Percentiles rank a stretch among this genome's conserved stretches.
These are phyloP conservation scores for Euthynnus affinis DNA, from an alignment of 2,797 vertebrate genomes.

Conservation along the genomic window DNA sequence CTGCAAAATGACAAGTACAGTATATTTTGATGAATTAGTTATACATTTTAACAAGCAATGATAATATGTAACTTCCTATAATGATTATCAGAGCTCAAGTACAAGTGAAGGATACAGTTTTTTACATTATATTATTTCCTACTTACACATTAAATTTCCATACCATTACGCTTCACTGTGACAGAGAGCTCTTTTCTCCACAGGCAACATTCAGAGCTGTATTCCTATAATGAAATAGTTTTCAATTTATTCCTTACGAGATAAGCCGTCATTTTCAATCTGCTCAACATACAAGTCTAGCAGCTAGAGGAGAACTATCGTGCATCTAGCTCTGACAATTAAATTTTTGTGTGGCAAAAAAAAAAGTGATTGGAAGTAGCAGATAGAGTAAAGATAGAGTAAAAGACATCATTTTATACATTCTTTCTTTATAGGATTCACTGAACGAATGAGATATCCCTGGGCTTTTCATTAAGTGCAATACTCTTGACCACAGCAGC, in stretches of 20 bases:
- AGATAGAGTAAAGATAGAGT: constrained; percentile 51
- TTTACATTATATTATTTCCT: constrained; percentile 36
- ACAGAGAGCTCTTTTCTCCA: constrained; percentile 52
- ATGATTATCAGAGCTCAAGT: constrained; percentile 16
- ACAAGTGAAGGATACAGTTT: constrained; percentile 9
- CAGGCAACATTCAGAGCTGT: constrained; percentile 54
- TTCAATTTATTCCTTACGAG: constrained; percentile 75
- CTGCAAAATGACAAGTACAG: not conserved
- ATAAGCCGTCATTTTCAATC: constrained; percentile 71
- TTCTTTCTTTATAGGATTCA: constrained; percentile 38
- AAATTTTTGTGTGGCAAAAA: constrained; percentile 35
- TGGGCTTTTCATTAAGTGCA: constrained; percentile 42
- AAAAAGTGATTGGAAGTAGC: constrained; percentile 33
- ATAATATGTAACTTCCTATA: not conserved
- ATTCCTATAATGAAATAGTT: constrained; percentile 60
- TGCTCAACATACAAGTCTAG: constrained; percentile 60
- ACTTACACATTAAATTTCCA: constrained; percentile 43
- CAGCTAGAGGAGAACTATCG: constrained; percentile 50
- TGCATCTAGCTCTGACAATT: constrained; percentile 53
- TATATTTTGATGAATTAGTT: not conserved
- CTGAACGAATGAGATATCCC: constrained; percentile 28
- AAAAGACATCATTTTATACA: constrained; percentile 38
- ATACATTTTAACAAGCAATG: not conserved
- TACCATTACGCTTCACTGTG: constrained; percentile 46
- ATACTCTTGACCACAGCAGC: constrained; percentile 43